Evolutionary conservation across 1,140 invertebrate genomes (phyloP).

Genomic region (Solenopsis fugax): DNA sequence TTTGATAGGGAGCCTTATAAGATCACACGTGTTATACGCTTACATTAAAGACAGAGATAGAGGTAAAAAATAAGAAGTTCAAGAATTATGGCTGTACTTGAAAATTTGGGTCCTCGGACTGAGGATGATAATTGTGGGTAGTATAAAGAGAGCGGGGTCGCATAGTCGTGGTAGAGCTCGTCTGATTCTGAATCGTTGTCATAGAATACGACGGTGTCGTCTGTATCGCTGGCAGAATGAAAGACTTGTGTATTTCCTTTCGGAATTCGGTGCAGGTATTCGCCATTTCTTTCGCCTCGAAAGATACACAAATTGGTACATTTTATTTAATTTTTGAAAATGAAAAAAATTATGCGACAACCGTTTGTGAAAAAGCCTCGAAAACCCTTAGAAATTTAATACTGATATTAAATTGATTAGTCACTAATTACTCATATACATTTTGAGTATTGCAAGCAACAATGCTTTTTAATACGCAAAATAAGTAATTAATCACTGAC

Average conservation of each 20-base stretch:
- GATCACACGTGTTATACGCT: background rate
- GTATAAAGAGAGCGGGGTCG: constrained; percentile 83
- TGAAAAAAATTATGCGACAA: background rate
- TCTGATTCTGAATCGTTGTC: constrained; percentile 74
- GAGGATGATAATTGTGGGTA: constrained; percentile 81
- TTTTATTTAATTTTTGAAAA: constrained; percentile 4
- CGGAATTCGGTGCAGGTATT: constrained; percentile 75
- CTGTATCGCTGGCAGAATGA: constrained; percentile 44
- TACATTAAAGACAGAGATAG: constrained; percentile 16
- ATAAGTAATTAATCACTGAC: too few relatives aligned
- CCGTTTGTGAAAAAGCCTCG: background rate
- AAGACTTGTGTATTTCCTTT: constrained; percentile 80
- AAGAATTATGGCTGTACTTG: constrained; percentile 68
- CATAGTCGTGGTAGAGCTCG: constrained; percentile 71
- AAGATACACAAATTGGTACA: background rate
- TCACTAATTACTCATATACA: too few relatives aligned
- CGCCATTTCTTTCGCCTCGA: constrained; percentile 75
- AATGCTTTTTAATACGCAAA: too few relatives aligned
- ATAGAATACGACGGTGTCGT: constrained; percentile 67
- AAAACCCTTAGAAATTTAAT: too few relatives aligned
- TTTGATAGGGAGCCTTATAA: background rate
- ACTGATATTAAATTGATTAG: too few relatives aligned
- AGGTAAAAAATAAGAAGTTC: background rate
- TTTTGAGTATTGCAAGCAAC: too few relatives aligned
- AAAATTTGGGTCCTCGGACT: constrained; percentile 78